phyloP scores from a whole-genome alignment of 64 coral and sea anemone genomes.

The Trachythela sp. region DNA sequence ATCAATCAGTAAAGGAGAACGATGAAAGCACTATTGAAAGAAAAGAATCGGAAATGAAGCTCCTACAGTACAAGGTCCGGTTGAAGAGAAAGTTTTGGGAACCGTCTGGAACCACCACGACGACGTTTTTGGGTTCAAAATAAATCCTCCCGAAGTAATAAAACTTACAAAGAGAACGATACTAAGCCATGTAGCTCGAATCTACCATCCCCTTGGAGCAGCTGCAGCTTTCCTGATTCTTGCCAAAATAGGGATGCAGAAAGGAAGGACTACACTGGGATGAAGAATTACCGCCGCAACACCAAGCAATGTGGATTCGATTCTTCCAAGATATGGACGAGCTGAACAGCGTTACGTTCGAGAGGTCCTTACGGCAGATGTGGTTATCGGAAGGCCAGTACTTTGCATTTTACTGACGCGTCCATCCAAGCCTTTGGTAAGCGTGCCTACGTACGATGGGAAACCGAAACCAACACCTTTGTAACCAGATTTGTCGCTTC shows the following conservation, averaged over 20 bases:
- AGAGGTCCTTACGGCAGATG: background rate
- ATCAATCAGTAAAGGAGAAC: background rate
- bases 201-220: too few relatives aligned
- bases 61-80: slow-evolving; percentile 29
- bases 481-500: background rate
- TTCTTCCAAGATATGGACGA: slow-evolving; percentile 9
- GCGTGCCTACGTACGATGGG: background rate
- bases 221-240: slow-evolving; percentile 37
- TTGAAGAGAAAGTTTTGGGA: slow-evolving; percentile 49
- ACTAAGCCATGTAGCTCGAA: too few relatives aligned
- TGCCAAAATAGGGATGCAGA: slow-evolving; percentile 41
- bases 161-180: too few relatives aligned
- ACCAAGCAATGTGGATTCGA: background rate
- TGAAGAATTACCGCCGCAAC: slow-evolving; percentile 26
- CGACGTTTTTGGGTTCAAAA: too few relatives aligned
- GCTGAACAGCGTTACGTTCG: background rate
- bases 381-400: background rate
- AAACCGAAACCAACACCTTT: background rate
- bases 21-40: background rate
- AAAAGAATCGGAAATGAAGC: slow-evolving; percentile 15
- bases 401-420: background rate
- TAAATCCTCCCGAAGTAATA: too few relatives aligned
- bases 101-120: background rate
- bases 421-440: background rate
- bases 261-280: slow-evolving; percentile 46